Conservation (phyloP, 1,140 invertebrate genomes). For the Melipona quadrifasciata region DNA sequence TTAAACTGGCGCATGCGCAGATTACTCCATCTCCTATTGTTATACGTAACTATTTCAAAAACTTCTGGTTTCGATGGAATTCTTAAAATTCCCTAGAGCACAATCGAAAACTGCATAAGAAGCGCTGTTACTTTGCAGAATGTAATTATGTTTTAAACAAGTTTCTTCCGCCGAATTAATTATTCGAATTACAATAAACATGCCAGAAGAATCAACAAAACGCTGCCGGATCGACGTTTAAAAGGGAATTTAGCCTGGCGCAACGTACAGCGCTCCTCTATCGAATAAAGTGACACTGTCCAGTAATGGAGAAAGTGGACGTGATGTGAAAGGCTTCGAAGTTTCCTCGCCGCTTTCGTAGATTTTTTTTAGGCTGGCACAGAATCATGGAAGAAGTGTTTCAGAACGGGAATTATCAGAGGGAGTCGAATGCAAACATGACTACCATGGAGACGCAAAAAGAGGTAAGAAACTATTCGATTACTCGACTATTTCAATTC, state of each 20-base stretch:
- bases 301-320: constrained; percentile 46
- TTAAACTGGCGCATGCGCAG: neutral
- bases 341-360: constrained; percentile 22
- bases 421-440: constrained; percentile 68
- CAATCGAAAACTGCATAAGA: neutral
- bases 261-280: neutral
- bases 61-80: no score
- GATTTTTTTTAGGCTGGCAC: constrained; percentile 24
- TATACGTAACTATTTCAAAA: neutral
- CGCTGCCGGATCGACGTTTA: neutral
- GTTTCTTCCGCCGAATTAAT: neutral
- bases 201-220: neutral
- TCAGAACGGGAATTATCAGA: constrained; percentile 77
- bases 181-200: neutral
- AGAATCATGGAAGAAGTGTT: constrained; percentile 76
- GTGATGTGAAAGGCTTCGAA: constrained; percentile 51
- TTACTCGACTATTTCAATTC: constrained; percentile 32
- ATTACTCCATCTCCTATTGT: neutral
- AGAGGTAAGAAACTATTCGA: constrained; percentile 66
- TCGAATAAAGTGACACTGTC: constrained; percentile 9
- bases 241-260: constrained; percentile 29
- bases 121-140: neutral
- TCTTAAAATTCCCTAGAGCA: constrained; percentile 23
- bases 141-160: neutral
- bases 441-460: constrained; percentile 69